Base-by-base conservation (phyloP, 2,113 vertebrate genomes). In the Colaptes auratus region DNA sequence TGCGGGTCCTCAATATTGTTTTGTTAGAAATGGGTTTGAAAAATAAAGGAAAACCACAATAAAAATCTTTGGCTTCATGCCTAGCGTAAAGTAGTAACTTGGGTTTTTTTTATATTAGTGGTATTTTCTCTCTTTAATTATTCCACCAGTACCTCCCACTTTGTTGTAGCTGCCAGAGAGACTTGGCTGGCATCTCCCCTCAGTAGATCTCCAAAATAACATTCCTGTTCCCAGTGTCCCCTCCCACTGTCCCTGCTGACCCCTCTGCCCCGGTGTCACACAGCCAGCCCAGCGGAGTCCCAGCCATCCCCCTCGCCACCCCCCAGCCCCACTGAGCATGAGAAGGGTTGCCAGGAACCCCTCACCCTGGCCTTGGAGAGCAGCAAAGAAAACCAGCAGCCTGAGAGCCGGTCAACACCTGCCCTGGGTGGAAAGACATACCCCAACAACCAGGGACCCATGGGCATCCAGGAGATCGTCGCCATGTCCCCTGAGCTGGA, bases 381-480 rank as follows among this genome's bases (percentile, higher is more conserved):
- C 98, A 99, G 98, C 97, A 99, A 99, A 86, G 99, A 99, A 89
- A 99, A 99, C 97, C 99, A 99, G 97, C 99, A 97, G 93, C 98
- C 97, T 0, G 98, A 98, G 76, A 98, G 92, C 97, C 98, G 89
- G 15, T 76, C 97, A 0, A 70, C 93, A 1, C 94, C 98, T 2
- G 82, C n/a, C 0, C 84, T 97, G 10, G 95, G 97, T 3, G 98
- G 98, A 10, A 99, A 99, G 95, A 75, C 80, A 1, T 96, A 93
- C 24, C 84, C 98, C 21, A 97, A 96, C 95, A 97, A 95, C 91
- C 98, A 98, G 56, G 97, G 98, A 23, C 92, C 98, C 0, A 86
- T 98, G 55, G 99, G 99, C 89, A 99, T 99, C 96, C 99, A 99
- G 97, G 99, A 99, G 96, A 98, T 99, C 3, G 99, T 99, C 31